These are phyloP conservation scores for Halesus radiatus DNA, from an alignment of 1,140 invertebrate genomes.

Conservation along the genomic window DNA sequence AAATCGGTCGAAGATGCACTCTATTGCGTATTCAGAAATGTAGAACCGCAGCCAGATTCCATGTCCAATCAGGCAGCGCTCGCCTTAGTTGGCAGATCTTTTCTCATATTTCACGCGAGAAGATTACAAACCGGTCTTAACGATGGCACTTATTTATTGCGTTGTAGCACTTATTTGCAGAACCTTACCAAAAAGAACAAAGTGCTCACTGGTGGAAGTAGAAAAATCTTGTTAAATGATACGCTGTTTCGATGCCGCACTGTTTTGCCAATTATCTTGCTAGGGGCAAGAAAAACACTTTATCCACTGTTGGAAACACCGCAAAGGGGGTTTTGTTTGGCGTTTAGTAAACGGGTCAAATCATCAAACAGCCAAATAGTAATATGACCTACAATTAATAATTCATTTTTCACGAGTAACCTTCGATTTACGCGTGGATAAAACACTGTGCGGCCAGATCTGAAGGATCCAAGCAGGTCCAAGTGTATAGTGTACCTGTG, in stretches of 20 bases:
- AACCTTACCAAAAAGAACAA: neutral
- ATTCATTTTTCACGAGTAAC: neutral
- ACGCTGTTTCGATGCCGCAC: neutral
- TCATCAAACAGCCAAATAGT: neutral
- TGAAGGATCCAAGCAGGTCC: constrained; percentile 5
- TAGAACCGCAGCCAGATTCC: neutral
- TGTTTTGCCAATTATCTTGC: constrained; percentile 2
- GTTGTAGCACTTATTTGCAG: constrained; percentile 1
- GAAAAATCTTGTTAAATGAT: no score
- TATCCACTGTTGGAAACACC: neutral
- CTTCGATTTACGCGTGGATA: neutral
- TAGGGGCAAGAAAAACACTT: constrained; percentile 11
- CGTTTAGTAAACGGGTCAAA: neutral
- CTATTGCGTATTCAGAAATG: constrained; percentile 13
- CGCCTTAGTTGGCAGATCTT: constrained; percentile 8
- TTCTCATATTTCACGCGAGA: constrained; percentile 36
- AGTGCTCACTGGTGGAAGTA: neutral
- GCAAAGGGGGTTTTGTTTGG: neutral
- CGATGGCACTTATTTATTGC: constrained; percentile 6
- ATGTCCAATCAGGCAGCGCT: constrained; percentile 31
- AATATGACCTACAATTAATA: no score
- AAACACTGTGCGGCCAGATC: neutral
- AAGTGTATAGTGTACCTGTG: constrained; percentile 36
- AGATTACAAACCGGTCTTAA: constrained; percentile 23
- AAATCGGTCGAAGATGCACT: constrained; percentile 23